Conservation (phyloP, 2,888 invertebrate species). For the Gnatocerus cornutus region DNA sequence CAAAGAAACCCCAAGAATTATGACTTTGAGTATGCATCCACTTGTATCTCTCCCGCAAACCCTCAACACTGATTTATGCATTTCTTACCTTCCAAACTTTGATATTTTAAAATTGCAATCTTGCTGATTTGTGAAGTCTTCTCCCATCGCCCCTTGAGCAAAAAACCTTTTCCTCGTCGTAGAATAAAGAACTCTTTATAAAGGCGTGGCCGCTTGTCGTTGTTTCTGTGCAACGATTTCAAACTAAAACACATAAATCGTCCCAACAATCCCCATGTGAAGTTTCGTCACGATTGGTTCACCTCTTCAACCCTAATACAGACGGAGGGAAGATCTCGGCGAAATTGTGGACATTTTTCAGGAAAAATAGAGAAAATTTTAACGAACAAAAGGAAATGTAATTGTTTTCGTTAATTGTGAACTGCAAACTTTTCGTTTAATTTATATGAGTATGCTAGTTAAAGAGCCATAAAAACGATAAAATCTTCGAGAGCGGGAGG, state of each 20-base stretch:
- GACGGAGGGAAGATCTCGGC: background rate
- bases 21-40: too few relatives aligned
- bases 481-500: slow-evolving; percentile 49
- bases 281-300: slow-evolving; percentile 32
- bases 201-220: slow-evolving; percentile 33
- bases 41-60: background rate
- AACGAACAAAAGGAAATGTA: slow-evolving; percentile 9
- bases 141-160: background rate
- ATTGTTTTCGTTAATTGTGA: slow-evolving; percentile 15
- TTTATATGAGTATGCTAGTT: slow-evolving; percentile 53
- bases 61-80: slow-evolving; percentile 22
- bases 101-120: slow-evolving; percentile 32
- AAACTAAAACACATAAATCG: slow-evolving; percentile 40
- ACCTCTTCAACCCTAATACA: slow-evolving; percentile 11
- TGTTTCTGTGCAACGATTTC: slow-evolving; percentile 36
- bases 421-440: slow-evolving; percentile 31
- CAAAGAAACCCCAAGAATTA: too few relatives aligned
- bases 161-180: slow-evolving; percentile 11
- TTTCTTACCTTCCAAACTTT: slow-evolving; percentile 19
- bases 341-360: slow-evolving; percentile 6
- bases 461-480: slow-evolving; percentile 54
- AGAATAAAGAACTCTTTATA: slow-evolving; percentile 21
- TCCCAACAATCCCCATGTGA: slow-evolving; percentile 20
- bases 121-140: slow-evolving; percentile 14
- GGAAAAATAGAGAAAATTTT: background rate